These are phyloP conservation scores for Cephalopachus bancanus DNA, from an alignment of 2,797 vertebrate genomes.

Conservation along the genomic window DNA sequence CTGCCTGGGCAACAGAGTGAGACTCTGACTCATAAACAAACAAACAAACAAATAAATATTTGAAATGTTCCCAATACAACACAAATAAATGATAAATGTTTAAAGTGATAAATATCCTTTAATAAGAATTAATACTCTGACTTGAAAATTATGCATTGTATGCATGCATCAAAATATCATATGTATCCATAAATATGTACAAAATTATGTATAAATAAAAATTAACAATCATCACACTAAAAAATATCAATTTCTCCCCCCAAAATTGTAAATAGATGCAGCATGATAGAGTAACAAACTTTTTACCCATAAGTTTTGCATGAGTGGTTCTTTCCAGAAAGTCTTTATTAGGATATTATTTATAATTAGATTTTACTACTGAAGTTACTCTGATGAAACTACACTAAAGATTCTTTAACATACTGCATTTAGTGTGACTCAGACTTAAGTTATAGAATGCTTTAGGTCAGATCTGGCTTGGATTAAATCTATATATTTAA, in stretches of 20 bases:
- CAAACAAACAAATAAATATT: neutral
- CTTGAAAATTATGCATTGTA: neutral
- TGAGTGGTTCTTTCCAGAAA: slow-evolving; percentile 3
- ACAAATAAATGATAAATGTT: no score
- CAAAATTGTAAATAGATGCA: neutral
- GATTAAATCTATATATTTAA: slow-evolving; percentile 69
- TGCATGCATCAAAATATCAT: neutral
- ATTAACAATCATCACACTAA: neutral
- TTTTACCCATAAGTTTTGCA: neutral
- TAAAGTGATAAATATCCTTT: neutral
- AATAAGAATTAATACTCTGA: neutral
- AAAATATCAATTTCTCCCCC: neutral
- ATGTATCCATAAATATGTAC: neutral
- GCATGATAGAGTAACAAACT: neutral
- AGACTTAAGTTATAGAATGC: neutral
- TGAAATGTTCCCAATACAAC: neutral
- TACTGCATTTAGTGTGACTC: slow-evolving; percentile 49
- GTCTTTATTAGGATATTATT: neutral
- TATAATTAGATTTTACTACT: slow-evolving; percentile 33
- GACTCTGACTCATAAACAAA: no score
- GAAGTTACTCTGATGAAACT: neutral
- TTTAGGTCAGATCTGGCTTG: slow-evolving; percentile 43
- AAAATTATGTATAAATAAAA: neutral
- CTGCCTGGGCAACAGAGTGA: no score
- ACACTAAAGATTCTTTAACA: neutral